Base-by-base conservation (phyloP, 2,888 invertebrate genomes). In the Stenotaenia linearis region DNA sequence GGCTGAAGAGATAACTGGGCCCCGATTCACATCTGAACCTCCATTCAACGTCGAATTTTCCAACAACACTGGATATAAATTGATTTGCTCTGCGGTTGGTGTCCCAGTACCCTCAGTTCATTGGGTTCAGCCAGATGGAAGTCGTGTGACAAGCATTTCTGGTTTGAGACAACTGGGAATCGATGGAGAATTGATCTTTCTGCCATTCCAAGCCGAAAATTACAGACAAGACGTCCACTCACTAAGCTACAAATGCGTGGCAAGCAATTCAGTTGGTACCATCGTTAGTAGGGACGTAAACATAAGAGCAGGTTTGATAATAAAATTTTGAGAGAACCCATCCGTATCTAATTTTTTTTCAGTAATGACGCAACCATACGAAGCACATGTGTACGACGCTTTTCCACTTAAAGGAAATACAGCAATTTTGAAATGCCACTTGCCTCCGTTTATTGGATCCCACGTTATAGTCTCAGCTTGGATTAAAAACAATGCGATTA, bases 301-400 rank as follows among this genome's bases (percentile, higher is more conserved):
- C n/a, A 28, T 69, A 23, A 23, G 28, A 25, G 69, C 69, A 69
- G 28, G 69, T 69, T 32, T 32, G 1, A 69, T 10, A 69, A 3
- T 12, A 0, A 69, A 1, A 50, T n/a, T 50, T 50, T 5, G n/a
- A 15, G 12, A 15, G 0, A 15, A 10, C 0, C 12, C 15, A 15
- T 12, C n/a, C 9, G 12, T 25, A 12, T 69, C 28, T 18, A 10
- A 25, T 69, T 61, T 40, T 18, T 3, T 79, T 76, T 28, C 30
- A 79, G 79, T 79, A 18, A 79, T 79, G 79, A 18, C 75, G 9
- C 75, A 45, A 23, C 28, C 30, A 15, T 79, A 79, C 61, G 79
- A 79, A n/a, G 25, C 69, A 4, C 37, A 77, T 30, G 77, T 77
- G 1, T 79, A 79, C 23, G 79, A 79, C 21, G 77, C 40, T 21